Percentiles rank a stretch among this genome's conserved stretches.
phyloP scores from a whole-genome alignment of 2,888 invertebrate species.

The Myathropa florea region DNA sequence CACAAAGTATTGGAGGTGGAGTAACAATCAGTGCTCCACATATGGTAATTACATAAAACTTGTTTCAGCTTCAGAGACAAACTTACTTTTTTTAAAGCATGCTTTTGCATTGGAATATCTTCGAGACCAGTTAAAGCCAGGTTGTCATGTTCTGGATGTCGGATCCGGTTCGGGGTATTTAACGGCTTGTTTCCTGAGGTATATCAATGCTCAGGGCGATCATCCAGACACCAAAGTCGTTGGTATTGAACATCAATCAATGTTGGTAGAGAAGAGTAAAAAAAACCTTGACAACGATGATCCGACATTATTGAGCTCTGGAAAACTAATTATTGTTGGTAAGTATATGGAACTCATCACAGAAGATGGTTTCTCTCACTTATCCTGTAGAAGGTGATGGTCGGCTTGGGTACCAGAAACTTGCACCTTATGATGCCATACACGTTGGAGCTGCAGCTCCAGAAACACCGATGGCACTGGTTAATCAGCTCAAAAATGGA shows the following conservation, averaged over 20 bases:
- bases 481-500: constrained; percentile 82
- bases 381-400: constrained; percentile 90
- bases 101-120: constrained; percentile 94
- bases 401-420: constrained; percentile 87
- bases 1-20: constrained; percentile 95
- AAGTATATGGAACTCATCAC: constrained; percentile 73
- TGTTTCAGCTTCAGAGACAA: not conserved
- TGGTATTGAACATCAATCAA: constrained; percentile 95
- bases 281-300: constrained; percentile 90
- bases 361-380: not conserved
- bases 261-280: constrained; percentile 88
- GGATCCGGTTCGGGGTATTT: constrained; percentile 97
- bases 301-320: constrained; percentile 85
- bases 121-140: constrained; percentile 88
- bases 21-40: constrained; percentile 98
- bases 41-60: constrained; percentile 85
- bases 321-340: constrained; percentile 87
- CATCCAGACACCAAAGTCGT: constrained; percentile 83
- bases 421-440: constrained; percentile 94
- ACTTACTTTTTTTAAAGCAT: constrained; percentile 83
- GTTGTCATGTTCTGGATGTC: constrained; percentile 92
- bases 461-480: constrained; percentile 87
- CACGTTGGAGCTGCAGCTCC: constrained; percentile 96
- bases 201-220: constrained; percentile 84
- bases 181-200: constrained; percentile 93